Percentiles rank a stretch among this genome's conserved stretches.
Conservation (phyloP, 2,888 invertebrate genomes). For the Limnephilus marmoratus region DNA sequence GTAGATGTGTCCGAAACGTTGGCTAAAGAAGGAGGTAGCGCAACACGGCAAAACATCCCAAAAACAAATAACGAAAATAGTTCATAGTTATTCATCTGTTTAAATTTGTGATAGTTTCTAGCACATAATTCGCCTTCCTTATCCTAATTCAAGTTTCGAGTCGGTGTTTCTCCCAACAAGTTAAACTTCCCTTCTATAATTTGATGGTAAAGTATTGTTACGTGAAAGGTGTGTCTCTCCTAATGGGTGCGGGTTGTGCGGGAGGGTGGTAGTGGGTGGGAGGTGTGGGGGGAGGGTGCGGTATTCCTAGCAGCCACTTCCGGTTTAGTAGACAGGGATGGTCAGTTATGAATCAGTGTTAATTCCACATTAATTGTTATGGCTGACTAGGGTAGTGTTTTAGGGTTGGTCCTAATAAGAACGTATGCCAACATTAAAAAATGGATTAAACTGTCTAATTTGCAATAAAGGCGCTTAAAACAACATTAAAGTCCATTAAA, state of each 20-base stretch:
- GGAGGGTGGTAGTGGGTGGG: background rate
- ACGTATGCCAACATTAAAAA: background rate
- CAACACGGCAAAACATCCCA: too few relatives aligned
- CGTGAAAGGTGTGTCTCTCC: background rate
- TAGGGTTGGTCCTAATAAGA: background rate
- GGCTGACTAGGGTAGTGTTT: conserved; percentile 17
- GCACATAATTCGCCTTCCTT: background rate
- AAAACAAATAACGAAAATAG: too few relatives aligned
- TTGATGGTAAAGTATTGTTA: background rate
- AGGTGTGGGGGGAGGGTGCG: background rate
- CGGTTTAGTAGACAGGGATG: conserved; percentile 34
- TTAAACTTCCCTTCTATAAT: background rate
- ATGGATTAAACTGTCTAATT: background rate
- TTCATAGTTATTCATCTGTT: background rate
- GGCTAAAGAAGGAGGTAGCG: too few relatives aligned
- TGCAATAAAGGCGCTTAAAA: background rate
- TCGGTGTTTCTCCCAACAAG: background rate
- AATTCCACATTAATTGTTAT: conserved; percentile 43
- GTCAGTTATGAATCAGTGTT: conserved; percentile 43
- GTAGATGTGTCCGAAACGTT: too few relatives aligned
- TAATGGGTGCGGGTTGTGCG: background rate
- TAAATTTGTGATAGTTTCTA: background rate
- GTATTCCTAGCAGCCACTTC: conserved; percentile 39
- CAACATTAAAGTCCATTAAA: background rate
- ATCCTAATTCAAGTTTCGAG: background rate